A percentile compares a stretch with the other conserved stretches of the same genome.
Evolutionary conservation across 2,113 vertebrate genomes (phyloP).

Genomic region (Gallinago jamesoni): DNA sequence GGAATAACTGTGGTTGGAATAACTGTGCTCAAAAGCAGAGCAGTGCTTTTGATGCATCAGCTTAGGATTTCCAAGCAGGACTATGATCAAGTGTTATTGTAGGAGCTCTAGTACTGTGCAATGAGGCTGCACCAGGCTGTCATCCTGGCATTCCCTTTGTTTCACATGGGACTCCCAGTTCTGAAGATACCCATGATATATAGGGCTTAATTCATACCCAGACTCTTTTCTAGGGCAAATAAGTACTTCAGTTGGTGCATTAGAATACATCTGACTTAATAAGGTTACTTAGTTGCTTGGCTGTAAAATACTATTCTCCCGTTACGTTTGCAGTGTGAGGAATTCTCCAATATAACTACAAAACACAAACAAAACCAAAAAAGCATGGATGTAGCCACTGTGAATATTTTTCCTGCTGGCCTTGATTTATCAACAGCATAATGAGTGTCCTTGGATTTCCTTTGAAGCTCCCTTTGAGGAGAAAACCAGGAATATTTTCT

Average conservation of each 20-base stretch:
- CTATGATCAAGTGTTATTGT: not conserved
- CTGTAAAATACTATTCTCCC: not conserved
- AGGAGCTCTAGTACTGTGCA: rapidly evolving
- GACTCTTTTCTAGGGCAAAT: not conserved
- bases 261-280: not conserved
- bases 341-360: not conserved
- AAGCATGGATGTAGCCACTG: not conserved
- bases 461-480: not conserved
- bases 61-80: not conserved
- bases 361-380: not conserved
- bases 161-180: not conserved
- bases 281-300: not conserved
- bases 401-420: not conserved
- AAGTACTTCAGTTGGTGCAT: not conserved
- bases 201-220: not conserved
- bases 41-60: not conserved
- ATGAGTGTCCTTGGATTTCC: not conserved
- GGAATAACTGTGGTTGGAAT: not conserved
- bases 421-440: not conserved
- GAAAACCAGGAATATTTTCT: not conserved
- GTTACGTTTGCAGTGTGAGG: not conserved
- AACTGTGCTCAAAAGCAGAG: not conserved
- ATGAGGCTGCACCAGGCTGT: not conserved
- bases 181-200: not conserved
- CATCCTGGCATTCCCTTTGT: not conserved